Base-by-base conservation (phyloP, 2,888 invertebrate genomes). In the Ephialtes manifestator region DNA sequence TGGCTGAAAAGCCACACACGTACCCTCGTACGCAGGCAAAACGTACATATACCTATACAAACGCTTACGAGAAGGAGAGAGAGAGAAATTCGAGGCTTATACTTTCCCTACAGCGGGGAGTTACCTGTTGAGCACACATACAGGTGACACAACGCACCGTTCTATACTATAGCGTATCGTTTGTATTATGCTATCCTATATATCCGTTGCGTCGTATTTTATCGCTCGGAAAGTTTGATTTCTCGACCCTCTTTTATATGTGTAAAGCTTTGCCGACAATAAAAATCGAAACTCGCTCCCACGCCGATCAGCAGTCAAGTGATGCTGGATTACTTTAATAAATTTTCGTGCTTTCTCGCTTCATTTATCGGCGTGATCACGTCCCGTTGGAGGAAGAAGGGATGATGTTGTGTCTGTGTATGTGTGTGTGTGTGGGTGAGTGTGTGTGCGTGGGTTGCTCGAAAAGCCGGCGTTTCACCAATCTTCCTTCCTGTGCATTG, bases 281-380 rank as follows among this genome's bases (percentile, higher is more conserved):
- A 89, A 90, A 91, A 91, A 90, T 90, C 85, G 83, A 81, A 68
- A 75, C 67, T 76, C 89, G 93, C 93, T 94, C 94, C 94, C 94
- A 94, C 94, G 94, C 93, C 90, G 93, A 94, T 94, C 94, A 94
- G 90, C 92, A 93, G 92, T 92, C 92, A 90, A 93, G 91, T 90
- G 92, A 92, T 89, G 88, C 87, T 90, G 90, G 93, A 93, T 93
- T 93, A 93, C 92, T 92, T 91, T 90, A 90, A 92, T 92, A 93
- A 92, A 93, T 93, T 91, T 91, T 89, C 88, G 48, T 43, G 51
- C 55, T 58, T 77, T 65, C 71, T 71, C 35, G 58, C 58, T 53
- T 58, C 60, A 60, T 65, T 71, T 24, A 15, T 68, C 48, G 72
- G 65, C 35, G 2, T 18, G 63, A 75, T 75, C 78, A 48, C 75